phyloP scores from a whole-genome alignment of 2,888 invertebrate genomes.

The Brachycybe producta region DNA sequence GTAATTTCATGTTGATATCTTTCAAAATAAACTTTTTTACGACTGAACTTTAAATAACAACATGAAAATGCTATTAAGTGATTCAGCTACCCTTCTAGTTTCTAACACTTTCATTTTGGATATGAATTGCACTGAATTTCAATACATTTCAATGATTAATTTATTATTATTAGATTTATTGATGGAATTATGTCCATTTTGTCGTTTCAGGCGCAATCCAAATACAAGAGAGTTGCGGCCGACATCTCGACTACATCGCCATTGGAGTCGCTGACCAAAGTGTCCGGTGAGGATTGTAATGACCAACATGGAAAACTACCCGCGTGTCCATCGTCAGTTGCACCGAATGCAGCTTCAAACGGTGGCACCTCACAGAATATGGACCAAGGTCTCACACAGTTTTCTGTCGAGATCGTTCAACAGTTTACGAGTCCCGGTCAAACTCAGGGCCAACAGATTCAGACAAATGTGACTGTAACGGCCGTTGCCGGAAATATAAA shows the following conservation, averaged over 20 bases:
- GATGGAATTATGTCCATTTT: not conserved
- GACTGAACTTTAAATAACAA: too few relatives aligned
- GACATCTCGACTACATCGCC: not conserved
- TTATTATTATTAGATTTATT: not conserved
- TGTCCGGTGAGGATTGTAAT: too few relatives aligned
- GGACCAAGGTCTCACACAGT: conserved; percentile 54
- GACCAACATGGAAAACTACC: too few relatives aligned
- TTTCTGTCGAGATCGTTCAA: conserved; percentile 85
- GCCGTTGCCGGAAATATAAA: conserved; percentile 41
- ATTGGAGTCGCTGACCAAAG: not conserved
- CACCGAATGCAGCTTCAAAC: too few relatives aligned
- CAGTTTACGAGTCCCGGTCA: conserved; percentile 65
- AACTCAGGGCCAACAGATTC: conserved; percentile 77
- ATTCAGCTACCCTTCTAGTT: too few relatives aligned
- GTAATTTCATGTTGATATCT: too few relatives aligned
- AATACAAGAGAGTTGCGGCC: not conserved
- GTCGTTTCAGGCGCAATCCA: not conserved
- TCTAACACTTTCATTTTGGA: not conserved
- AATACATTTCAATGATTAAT: not conserved
- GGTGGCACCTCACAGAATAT: too few relatives aligned
- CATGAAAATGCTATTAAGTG: too few relatives aligned
- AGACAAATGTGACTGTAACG: conserved; percentile 80
- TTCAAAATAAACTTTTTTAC: too few relatives aligned
- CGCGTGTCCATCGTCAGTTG: too few relatives aligned
- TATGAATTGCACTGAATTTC: not conserved